Conservation (phyloP, 2,113 vertebrate species). For the Choloepus hoffmanni region DNA sequence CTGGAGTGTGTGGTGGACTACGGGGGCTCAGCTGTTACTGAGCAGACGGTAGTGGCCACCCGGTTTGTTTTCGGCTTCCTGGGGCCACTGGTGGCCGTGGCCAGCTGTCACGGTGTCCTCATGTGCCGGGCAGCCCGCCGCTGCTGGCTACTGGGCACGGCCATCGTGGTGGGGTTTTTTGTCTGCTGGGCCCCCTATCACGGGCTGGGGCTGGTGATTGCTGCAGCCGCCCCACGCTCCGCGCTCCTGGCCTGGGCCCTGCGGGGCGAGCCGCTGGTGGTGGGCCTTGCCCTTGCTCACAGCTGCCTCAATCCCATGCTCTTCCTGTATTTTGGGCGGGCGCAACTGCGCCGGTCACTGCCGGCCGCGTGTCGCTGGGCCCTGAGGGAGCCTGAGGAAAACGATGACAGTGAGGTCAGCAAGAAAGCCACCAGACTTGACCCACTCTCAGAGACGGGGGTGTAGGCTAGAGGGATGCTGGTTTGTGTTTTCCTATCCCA, state of each 20-base stretch:
- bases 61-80: slow-evolving; percentile 88
- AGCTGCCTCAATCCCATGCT: slow-evolving; percentile 95
- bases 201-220: slow-evolving; percentile 78
- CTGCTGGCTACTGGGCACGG: slow-evolving; percentile 79
- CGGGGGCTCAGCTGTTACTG: rapidly evolving
- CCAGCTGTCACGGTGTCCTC: slow-evolving; percentile 85
- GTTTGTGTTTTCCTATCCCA: not conserved
- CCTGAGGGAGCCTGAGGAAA: not conserved
- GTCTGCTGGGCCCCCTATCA: slow-evolving; percentile 93
- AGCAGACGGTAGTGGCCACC: not conserved
- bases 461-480: slow-evolving; percentile 10
- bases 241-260: rapidly evolving
- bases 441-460: slow-evolving; percentile 16
- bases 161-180: slow-evolving; percentile 90
- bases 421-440: slow-evolving; percentile 40
- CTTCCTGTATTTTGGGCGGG: slow-evolving; percentile 72
- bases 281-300: slow-evolving; percentile 91
- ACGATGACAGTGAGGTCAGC: not conserved
- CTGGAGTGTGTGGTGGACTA: slow-evolving; percentile 78
- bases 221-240: rapidly evolving
- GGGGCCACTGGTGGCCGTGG: slow-evolving; percentile 87
- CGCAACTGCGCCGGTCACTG: not conserved
- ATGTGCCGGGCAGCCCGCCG: slow-evolving; percentile 26
- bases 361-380: slow-evolving; percentile 26
- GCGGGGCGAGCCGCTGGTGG: slow-evolving; percentile 68